Evolutionary conservation across 2,888 invertebrate genomes (phyloP), one percentile per base, ranked within the genome.

Genomic region (Hoplodrina blanda): DNA sequence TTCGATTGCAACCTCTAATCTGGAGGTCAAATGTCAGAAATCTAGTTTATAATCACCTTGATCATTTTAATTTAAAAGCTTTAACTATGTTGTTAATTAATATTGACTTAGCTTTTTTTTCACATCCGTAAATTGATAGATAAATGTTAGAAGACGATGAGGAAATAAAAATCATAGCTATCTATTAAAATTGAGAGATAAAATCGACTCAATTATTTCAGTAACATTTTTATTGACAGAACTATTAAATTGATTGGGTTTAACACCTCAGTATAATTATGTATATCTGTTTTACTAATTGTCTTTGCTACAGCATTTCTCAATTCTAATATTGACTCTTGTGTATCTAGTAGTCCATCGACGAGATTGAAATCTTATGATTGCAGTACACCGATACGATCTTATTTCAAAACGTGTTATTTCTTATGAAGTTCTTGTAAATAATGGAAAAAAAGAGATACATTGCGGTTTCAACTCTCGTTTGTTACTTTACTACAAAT

Each of bases 11-110:
- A n/a, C n/a, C n/a, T n/a, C n/a, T n/a, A n/a, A n/a, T n/a, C n/a
- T n/a, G 17, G 57, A 81, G 86, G 85, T 87, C 82, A 78, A 79
- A 85, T 84, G 83, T 82, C 69, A 73, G 25, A 62, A 72, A 70
- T 74, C 71, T 81, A 79, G 79, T 84, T 81, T 73, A 68, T 71
- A 79, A 77, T 78, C 64, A 73, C 82, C 80, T 82, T 83, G 78
- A 71, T 76, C 62, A 68, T 73, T 70, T 44, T 3, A 62, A 52
- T 61, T 56, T 56, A 5, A 61, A 63, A 54, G 19, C 59, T 59
- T 53, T 25, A 60, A 79, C 59, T 57, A 56, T 10, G n/a, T 79
- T 55, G 55, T 68, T 79, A 75, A 75, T 79, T 50, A 62, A 56
- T 60, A 7, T 62, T 64, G 57, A 64, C 49, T 64, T 54, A 41